Conservation (phyloP, 2,888 invertebrate genomes). For the Tetanocera ferruginea region DNA sequence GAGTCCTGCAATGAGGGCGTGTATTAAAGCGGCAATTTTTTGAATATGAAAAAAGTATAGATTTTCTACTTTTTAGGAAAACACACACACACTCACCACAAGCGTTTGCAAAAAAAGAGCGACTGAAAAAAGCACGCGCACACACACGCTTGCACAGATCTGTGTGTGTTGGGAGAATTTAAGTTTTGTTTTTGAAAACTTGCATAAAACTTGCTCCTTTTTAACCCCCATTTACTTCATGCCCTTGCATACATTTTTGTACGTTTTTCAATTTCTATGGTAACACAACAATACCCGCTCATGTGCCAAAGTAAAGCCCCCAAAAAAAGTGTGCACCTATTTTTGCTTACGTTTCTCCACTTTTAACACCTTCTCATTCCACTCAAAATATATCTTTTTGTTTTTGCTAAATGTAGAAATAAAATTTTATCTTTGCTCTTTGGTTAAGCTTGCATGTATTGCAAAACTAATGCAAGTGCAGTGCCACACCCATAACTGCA, state of each 20-base stretch:
- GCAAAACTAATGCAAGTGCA: slow-evolving; percentile 40
- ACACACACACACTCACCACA: slow-evolving; percentile 3
- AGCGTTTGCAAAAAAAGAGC: background rate
- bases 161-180: background rate
- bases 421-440: background rate
- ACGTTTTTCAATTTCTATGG: background rate
- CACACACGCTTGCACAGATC: background rate
- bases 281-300: background rate
- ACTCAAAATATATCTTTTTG: background rate
- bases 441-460: background rate
- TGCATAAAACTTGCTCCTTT: background rate
- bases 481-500: slow-evolving; percentile 68
- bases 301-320: no score
- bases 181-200: background rate
- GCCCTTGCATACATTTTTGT: no score
- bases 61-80: slow-evolving; percentile 27
- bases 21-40: slow-evolving; percentile 47
- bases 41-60: slow-evolving; percentile 25
- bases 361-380: background rate
- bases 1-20: slow-evolving; percentile 53
- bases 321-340: no score
- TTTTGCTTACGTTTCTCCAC: background rate
- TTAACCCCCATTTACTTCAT: background rate
- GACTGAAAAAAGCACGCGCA: slow-evolving; percentile 34
- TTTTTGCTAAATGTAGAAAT: background rate